Evolutionary conservation across 2,797 vertebrate species (phyloP), one percentile per base, ranked within the genome.

Genomic region (Pitangus sulphuratus): DNA sequence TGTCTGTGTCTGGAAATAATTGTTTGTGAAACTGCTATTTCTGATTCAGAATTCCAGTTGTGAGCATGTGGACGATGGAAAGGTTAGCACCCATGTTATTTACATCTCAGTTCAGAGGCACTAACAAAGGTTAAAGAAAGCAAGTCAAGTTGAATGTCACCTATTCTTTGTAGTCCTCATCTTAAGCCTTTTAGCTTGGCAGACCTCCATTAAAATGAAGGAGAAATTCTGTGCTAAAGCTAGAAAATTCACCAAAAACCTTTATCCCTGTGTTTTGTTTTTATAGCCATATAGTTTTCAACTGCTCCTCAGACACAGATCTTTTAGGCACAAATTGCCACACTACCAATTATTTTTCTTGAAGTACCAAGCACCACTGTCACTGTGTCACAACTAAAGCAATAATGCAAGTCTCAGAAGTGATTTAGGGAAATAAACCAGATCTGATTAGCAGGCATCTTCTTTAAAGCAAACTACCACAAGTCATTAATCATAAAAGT

Each of bases 401-500:
- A 91, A 40, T 76, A 89, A 75, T 37, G 47, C 64, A 87, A 89
- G 66, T 65, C 93, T 93, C 90, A 66, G 76, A 85, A 90, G 84
- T 26, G 50, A 94, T 80, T 89, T 45, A 8, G n/a, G 60, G 17
- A 20, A n/a, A 24, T 58, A 47, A 56, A 25, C 8, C 24, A 64
- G 81, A 42, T 31, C 65, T 42, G 64, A 83, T 93, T 89, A 88
- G 28, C 70, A 84, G 60, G 35, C 39, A 56, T 83, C 31, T 82
- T 76, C 58, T 85, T 90, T 80, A 86, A 84, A 75, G 44, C 42
- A 80, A 92, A 72, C 82, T 39, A 80, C 54, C 71, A 44, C 18
- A 75, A 95, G 60, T 65, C 89, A 81, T 96, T 96, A 91, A 94
- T 92, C 95, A 88, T 51, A 40, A 45, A 93, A 95, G 79, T 88